Base-by-base conservation (phyloP, 2,888 invertebrate species). In the Arctia plantaginis region DNA sequence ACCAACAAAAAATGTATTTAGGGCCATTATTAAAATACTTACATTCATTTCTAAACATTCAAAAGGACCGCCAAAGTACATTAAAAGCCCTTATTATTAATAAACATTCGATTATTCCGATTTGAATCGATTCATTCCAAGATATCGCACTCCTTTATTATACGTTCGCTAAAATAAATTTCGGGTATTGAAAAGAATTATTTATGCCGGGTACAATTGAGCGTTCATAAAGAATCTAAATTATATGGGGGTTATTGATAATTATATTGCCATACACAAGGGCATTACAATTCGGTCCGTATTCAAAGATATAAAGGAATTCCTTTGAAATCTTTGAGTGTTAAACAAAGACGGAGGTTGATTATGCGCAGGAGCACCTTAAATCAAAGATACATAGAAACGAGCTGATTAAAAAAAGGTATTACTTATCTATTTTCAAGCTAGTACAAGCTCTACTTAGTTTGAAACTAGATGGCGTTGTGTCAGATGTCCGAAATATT, bases 81-180 rank as follows among this genome's bases (percentile, higher is more conserved):
- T 15, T 62, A 15, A 62, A 62, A 30, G 8, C 8, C 62, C 27
- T 59, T 27, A 59, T 59, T 59, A 27, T 59, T 62, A 62, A 27
- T 62, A 62, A 62, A 30, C 30, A 30, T 62, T 62, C 62, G 62
- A 62, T 62, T 30, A 62, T 18, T 30, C 18, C 62, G 62, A 62
- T 62, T 62, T 72, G 67, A 79, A 82, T 83, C 75, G 89, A 88
- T 86, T 84, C 85, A 80, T 84, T 85, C 88, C 87, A 82, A 77
- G 79, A 87, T 85, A 86, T 87, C 89, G 88, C 87, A 86, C 80
- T 82, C 87, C 84, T 85, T 86, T 83, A 86, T 89, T 89, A 87
- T 90, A 89, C 88, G 87, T 80, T 85, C 77, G 86, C 87, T 87
- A 74, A 90, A 91, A 90, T 88, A 85, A 88, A 88, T 90, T 89